Conservation (phyloP, 2,888 invertebrate species). For the Synergus gifuensis region DNA sequence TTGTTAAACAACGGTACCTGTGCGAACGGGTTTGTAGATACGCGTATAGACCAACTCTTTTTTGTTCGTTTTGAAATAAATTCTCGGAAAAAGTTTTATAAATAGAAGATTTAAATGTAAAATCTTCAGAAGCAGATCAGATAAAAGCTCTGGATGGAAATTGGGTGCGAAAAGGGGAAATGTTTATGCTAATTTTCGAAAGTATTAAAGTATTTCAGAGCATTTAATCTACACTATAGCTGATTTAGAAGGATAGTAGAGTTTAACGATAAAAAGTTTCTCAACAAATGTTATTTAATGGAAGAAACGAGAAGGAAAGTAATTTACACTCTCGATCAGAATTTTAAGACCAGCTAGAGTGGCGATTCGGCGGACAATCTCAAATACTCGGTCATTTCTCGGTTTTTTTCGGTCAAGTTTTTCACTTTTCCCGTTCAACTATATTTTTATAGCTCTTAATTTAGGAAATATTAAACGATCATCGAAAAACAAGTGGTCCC, state of each 20-base stretch:
- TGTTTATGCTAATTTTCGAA: not conserved
- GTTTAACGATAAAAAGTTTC: too few species aligned
- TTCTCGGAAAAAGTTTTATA: not conserved
- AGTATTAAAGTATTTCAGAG: not conserved
- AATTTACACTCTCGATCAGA: too few species aligned
- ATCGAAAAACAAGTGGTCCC: too few species aligned
- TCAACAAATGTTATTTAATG: too few species aligned
- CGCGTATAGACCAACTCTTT: not conserved
- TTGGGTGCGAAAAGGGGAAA: not conserved
- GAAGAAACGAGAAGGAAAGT: too few species aligned
- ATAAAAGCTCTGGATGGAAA: not conserved
- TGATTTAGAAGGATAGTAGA: not conserved
- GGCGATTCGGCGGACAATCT: too few species aligned
- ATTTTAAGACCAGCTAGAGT: too few species aligned
- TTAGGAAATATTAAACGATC: too few species aligned
- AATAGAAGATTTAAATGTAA: constrained; percentile 4
- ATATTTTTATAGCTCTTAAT: too few species aligned
- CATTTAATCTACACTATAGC: not conserved
- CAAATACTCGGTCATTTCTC: too few species aligned
- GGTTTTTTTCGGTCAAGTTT: too few species aligned
- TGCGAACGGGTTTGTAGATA: not conserved
- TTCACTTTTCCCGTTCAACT: too few species aligned
- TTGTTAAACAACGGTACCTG: constrained; percentile 50
- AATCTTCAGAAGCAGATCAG: not conserved
- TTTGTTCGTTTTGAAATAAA: not conserved